Base-by-base conservation (phyloP, 2,888 invertebrate species). In the Agrilus cyanescens region DNA sequence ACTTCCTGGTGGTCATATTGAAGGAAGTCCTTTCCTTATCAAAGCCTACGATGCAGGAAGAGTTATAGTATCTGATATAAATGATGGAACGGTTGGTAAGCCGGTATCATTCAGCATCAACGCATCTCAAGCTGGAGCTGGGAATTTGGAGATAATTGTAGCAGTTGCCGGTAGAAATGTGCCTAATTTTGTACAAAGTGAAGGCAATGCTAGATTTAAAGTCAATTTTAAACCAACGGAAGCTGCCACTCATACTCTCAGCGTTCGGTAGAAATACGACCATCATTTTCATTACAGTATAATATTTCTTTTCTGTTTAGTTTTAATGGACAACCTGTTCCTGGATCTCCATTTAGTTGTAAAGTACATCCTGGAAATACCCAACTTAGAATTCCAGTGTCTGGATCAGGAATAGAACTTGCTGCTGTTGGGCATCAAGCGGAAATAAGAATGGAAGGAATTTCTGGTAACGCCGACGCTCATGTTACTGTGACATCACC, bases 61-160 rank as follows among this genome's bases (percentile, higher is more conserved):
- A 61, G 96, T 97, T n/a, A 84, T 85, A 47, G 90, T 98, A 8
- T 88, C 91, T 0, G 93, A 95, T 57, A 91, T 96, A 52, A 85
- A 85, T 12, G 85, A 85, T 5, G 91, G 91, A 1, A 78, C 86
- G 30, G 89, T 95, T 15, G 91, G 93, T 12, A 87, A 90, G 62
- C 89, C 91, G 6, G 88, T 94, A 4, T 91, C 89, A 46, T 96
- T 96, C 61, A 89, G 88, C 55, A 95, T 95, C 72, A 82, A 82
- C 56, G 82, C 82, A 38, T 82, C 81, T 0, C 82, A 82, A 60
- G 82, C 82, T 14, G 75, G 96, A 48, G 94, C 95, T 38, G 96
- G 96, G 16, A 96, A 96, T 67, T 73, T 96, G 60, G 96, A 97
- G 70, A 96, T 97, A 41, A 95, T 96, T 47, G 95, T 97, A 0